These are phyloP conservation scores for Acanthurus tractus DNA, from an alignment of 2,797 vertebrate species.

Conservation along the genomic window DNA sequence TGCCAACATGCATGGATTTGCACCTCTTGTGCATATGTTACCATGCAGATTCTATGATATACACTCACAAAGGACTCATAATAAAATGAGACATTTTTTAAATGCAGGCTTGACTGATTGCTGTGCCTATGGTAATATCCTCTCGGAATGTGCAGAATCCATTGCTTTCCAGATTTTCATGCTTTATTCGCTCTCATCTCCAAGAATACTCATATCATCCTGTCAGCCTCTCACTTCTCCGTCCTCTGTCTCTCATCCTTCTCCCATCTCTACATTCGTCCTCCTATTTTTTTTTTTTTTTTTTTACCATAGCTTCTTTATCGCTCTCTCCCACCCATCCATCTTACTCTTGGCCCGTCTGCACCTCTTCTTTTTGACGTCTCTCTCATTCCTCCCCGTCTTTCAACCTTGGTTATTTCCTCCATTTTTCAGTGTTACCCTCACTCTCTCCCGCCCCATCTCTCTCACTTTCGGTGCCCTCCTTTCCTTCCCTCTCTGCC, in stretches of 20 bases:
- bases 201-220: conserved; percentile 73
- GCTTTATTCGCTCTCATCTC: conserved; percentile 63
- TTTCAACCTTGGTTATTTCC: conserved; percentile 80
- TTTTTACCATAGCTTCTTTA: conserved; percentile 72
- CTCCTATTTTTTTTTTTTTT: conserved; percentile 50
- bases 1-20: conserved; percentile 15
- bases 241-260: conserved; percentile 71
- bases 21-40: conserved; percentile 18
- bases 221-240: conserved; percentile 71
- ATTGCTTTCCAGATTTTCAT: conserved; percentile 66
- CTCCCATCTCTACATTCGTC: conserved; percentile 64
- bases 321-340: conserved; percentile 76
- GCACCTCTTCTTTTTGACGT: conserved; percentile 81
- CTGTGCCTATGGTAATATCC: conserved; percentile 59
- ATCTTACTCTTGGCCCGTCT: conserved; percentile 78
- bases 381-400: conserved; percentile 80
- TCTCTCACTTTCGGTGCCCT: conserved; percentile 63
- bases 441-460: conserved; percentile 50
- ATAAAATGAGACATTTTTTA: conserved; percentile 54
- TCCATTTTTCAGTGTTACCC: conserved; percentile 77
- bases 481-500: conserved; percentile 50
- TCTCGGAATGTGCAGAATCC: conserved; percentile 62
- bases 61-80: conserved; percentile 30
- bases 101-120: conserved; percentile 52
- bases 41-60: conserved; percentile 19